phyloP scores from a whole-genome alignment of 2,888 invertebrate genomes.

The Tanytarsus gracilentus region DNA sequence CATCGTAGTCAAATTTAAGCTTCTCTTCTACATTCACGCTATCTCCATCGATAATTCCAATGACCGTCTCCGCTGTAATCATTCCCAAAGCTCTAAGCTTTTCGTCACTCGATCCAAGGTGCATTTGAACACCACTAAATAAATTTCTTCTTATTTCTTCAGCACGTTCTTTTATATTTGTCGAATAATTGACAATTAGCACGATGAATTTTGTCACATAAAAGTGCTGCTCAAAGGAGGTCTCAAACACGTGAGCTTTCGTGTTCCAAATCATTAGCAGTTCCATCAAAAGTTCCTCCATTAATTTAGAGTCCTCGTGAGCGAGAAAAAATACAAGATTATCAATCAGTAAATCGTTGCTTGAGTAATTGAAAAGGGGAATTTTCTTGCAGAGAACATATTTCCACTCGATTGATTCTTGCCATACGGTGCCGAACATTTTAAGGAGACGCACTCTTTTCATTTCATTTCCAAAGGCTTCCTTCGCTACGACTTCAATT shows the following conservation, averaged over 20 bases:
- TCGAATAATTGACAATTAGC: slow-evolving; percentile 47
- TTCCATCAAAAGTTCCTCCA: slow-evolving; percentile 46
- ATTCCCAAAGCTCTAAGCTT: slow-evolving; percentile 61
- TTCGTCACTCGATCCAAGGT: slow-evolving; percentile 55
- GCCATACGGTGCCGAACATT: slow-evolving; percentile 44
- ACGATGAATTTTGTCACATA: slow-evolving; percentile 60
- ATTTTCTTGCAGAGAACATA: slow-evolving; percentile 56
- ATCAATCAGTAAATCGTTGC: slow-evolving; percentile 46
- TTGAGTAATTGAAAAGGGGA: slow-evolving; percentile 48
- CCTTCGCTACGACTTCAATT: slow-evolving; percentile 49
- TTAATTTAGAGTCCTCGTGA: slow-evolving; percentile 36
- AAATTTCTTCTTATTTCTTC: slow-evolving; percentile 45
- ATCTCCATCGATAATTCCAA: slow-evolving; percentile 45
- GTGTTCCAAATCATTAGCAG: slow-evolving; percentile 60
- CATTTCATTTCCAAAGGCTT: slow-evolving; percentile 48
- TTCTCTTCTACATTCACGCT: slow-evolving; percentile 43
- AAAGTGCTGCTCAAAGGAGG: slow-evolving; percentile 59
- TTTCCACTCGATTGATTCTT: slow-evolving; percentile 52
- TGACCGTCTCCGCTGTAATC: slow-evolving; percentile 59
- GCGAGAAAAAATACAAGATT: slow-evolving; percentile 56
- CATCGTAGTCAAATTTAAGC: slow-evolving; percentile 58
- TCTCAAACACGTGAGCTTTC: slow-evolving; percentile 51
- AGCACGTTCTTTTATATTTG: slow-evolving; percentile 35
- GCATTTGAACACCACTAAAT: slow-evolving; percentile 38
- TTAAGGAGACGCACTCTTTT: slow-evolving; percentile 44